Evolutionary conservation across 2,113 vertebrate species (phyloP).

Genomic region (Romanogobio albipinnatus): DNA sequence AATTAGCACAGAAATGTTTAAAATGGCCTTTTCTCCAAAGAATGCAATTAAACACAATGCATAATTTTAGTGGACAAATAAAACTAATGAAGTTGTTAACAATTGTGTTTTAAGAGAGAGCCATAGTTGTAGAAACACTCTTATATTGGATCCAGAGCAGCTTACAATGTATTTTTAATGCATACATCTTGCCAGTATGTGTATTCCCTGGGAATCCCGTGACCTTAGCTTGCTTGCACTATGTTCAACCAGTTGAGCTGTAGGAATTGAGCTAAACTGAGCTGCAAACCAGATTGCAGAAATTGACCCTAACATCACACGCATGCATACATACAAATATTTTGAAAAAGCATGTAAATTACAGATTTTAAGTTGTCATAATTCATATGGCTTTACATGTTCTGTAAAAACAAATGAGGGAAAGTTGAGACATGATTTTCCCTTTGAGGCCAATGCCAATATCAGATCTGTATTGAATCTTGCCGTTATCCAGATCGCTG

Average conservation of each 20-base stretch:
- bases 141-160: neutral
- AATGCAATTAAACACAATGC: too few species aligned
- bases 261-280: neutral
- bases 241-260: neutral
- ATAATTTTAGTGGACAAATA: neutral
- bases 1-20: too few species aligned
- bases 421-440: neutral
- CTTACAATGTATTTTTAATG: neutral
- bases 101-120: neutral
- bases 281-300: neutral
- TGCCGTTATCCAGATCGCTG: constrained; percentile 18
- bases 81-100: neutral
- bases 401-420: neutral
- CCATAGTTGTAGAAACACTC: neutral
- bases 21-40: too few species aligned
- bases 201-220: neutral
- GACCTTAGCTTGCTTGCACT: neutral
- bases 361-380: neutral
- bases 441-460: neutral
- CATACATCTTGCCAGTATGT: neutral
- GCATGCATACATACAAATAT: neutral
- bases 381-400: neutral
- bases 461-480: neutral
- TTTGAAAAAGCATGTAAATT: neutral
- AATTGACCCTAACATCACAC: neutral